phyloP scores from a whole-genome alignment of 1,140 invertebrate species.

The Caenorhabditis remanei region DNA sequence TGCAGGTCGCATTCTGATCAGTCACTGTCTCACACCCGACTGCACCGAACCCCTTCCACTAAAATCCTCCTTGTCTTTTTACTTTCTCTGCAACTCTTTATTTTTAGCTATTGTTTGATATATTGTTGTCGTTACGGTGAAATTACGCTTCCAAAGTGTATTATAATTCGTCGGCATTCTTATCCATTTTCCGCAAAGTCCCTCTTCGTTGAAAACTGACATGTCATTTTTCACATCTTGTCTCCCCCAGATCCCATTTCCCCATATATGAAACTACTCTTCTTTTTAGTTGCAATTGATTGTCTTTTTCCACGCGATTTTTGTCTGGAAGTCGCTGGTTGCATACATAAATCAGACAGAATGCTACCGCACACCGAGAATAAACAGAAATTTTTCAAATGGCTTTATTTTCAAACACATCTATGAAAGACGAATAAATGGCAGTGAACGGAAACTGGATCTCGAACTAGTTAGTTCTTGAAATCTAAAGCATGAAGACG shows the following conservation, averaged over 20 bases:
- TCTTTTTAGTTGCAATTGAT: slow-evolving; percentile 48
- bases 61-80: background rate
- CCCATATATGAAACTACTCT: slow-evolving; percentile 38
- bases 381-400: slow-evolving; percentile 18
- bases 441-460: background rate
- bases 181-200: slow-evolving; percentile 1
- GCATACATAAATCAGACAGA: slow-evolving; percentile 18
- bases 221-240: background rate
- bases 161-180: slow-evolving; percentile 3
- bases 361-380: background rate
- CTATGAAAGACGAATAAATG: slow-evolving; percentile 42
- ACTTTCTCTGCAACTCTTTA: slow-evolving; percentile 11
- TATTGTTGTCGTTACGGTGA: slow-evolving; percentile 34
- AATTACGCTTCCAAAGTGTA: background rate
- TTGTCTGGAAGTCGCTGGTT: slow-evolving; percentile 35
- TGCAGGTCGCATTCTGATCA: slow-evolving; percentile 54
- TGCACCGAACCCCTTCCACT: background rate
- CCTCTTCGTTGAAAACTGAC: slow-evolving; percentile 25
- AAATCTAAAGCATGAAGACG: slow-evolving; percentile 57
- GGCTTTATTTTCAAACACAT: background rate
- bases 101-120: slow-evolving; percentile 52
- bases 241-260: background rate
- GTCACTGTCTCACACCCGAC: slow-evolving; percentile 37
- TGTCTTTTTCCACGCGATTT: slow-evolving; percentile 16
- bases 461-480: slow-evolving; percentile 38